These are phyloP conservation scores for Cryptophagus acutangulus DNA, from an alignment of 2,888 invertebrate species.

Conservation along the genomic window DNA sequence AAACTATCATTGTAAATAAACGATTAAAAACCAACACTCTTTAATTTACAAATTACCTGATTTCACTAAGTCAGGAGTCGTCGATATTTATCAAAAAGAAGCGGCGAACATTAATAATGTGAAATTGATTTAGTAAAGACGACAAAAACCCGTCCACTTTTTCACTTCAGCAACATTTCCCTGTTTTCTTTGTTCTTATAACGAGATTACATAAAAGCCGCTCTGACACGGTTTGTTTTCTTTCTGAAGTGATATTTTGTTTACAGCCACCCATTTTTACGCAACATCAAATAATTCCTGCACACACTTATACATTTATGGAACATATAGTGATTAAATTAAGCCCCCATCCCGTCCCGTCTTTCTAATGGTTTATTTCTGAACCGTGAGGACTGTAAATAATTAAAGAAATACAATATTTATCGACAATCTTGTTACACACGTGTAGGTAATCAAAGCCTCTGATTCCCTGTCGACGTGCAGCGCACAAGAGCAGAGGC, in stretches of 20 bases:
- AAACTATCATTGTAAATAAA: too few relatives aligned
- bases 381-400: constrained; percentile 7
- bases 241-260: constrained; percentile 25
- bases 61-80: too few relatives aligned
- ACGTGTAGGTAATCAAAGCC: constrained; percentile 25
- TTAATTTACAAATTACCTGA: too few relatives aligned
- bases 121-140: too few relatives aligned
- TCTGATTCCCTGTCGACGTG: constrained; percentile 18
- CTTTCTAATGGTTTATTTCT: too few relatives aligned
- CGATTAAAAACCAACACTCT: too few relatives aligned
- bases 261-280: constrained; percentile 10
- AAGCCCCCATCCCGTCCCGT: too few relatives aligned
- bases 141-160: too few relatives aligned
- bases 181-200: constrained; percentile 20
- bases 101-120: too few relatives aligned
- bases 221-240: constrained; percentile 21
- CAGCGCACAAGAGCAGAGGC: constrained; percentile 14
- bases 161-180: constrained; percentile 3
- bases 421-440: constrained; percentile 21
- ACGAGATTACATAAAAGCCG: constrained; percentile 23
- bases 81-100: too few relatives aligned
- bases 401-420: constrained; percentile 22
- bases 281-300: constrained; percentile 3
- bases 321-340: not conserved
- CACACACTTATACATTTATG: not conserved